Evolutionary conservation across 2,888 invertebrate genomes (phyloP), one percentile per base, ranked within the genome.

Genomic region (Aelia acuminata): DNA sequence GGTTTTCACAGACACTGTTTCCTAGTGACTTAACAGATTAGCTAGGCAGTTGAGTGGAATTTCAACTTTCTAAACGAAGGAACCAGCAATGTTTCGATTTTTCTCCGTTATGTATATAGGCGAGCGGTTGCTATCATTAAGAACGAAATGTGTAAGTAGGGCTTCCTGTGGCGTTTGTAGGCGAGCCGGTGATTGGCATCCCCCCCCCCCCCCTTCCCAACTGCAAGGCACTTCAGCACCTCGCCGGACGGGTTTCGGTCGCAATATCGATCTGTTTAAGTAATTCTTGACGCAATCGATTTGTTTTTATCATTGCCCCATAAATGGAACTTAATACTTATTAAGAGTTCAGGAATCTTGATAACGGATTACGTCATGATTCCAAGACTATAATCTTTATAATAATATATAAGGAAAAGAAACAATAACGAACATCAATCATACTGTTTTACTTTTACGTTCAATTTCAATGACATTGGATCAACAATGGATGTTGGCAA

Each of bases 21-120:
- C 80, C 80, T 47, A 20, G 43, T 80, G 80, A 80, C n/a, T 80
- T n/a, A 80, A 80, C 80, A 47, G 80, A 80, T n/a, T 43, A 80
- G 80, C 80, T 43, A 80, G 80, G 13, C 39, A 43, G 43, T 47
- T 43, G 39, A n/a, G 80, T 80, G 22, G 80, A 47, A 39, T 80
- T 80, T 80, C 80, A 43, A 43, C 80, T 80, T 80, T 80, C 80
- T 80, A 80, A 80, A 80, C 43, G 43, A 43, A 4, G 35, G 75
- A 75, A 39, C 39, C 8, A 35, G 75, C 39, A 80, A 43, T 80
- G 35, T 11, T n/a, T 43, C n/a, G 80, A 80, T 80, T 80, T 47
- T 39, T 3, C n/a, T 22, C 22, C n/a, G 39, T 80, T 39, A 43
- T 39, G 43, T 47, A 47, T 80, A 80, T 80, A 39, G 80, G 80